Percentiles rank a stretch among this genome's conserved stretches.
These are phyloP conservation scores for Phasia obesa DNA, from an alignment of 2,888 invertebrate genomes.

Conservation along the genomic window DNA sequence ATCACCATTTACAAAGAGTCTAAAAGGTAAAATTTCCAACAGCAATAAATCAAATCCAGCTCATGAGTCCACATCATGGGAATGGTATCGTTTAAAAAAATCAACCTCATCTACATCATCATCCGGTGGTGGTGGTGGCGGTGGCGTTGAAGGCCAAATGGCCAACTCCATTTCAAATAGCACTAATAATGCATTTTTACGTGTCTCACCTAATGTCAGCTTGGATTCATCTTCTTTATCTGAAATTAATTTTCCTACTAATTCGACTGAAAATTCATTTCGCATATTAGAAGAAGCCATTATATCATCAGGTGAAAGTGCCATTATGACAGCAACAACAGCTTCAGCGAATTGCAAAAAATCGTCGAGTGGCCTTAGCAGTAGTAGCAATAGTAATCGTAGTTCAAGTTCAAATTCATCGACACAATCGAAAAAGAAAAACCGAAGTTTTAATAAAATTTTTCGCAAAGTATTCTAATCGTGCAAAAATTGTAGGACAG, in stretches of 20 bases:
- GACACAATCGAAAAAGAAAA: constrained; percentile 83
- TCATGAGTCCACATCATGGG: constrained; percentile 82
- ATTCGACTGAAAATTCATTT: constrained; percentile 79
- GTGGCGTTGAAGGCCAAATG: constrained; percentile 35
- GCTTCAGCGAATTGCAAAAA: constrained; percentile 65
- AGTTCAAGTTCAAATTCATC: constrained; percentile 77
- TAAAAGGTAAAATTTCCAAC: constrained; percentile 73
- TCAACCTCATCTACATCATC: constrained; percentile 67
- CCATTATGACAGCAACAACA: constrained; percentile 67
- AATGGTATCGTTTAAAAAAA: constrained; percentile 81
- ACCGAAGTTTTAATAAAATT: constrained; percentile 88
- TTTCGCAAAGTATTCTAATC: constrained; percentile 89
- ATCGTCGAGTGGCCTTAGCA: constrained; percentile 75
- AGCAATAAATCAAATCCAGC: constrained; percentile 75
- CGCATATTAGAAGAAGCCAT: constrained; percentile 80
- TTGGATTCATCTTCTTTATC: constrained; percentile 78
- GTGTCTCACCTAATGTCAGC: constrained; percentile 71
- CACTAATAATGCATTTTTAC: constrained; percentile 61
- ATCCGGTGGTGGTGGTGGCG: constrained; percentile 19
- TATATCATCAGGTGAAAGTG: constrained; percentile 74
- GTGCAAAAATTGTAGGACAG: neutral
- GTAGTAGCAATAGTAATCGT: constrained; percentile 78
- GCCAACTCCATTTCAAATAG: constrained; percentile 34
- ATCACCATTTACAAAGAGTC: constrained; percentile 84
- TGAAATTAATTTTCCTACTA: constrained; percentile 79